Conservation (phyloP, 35 echinoderm and acorn worm species). For the Acanthaster planci region DNA sequence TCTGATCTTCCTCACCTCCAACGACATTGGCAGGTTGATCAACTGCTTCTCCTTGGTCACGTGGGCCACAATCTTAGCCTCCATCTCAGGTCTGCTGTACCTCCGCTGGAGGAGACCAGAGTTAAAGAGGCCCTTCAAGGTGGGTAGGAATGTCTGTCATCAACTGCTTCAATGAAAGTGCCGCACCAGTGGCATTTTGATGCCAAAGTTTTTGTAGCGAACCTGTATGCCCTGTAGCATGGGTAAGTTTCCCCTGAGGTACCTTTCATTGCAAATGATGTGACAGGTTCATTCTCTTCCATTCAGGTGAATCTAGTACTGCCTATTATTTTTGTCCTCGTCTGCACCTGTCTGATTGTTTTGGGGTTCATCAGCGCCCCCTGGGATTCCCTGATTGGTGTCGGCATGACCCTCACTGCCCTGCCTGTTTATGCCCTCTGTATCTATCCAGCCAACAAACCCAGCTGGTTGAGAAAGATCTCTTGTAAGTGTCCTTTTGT, state of each 20-base stretch:
- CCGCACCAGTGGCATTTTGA: too few relatives aligned
- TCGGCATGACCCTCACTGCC: not conserved
- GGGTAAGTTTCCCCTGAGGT: too few relatives aligned
- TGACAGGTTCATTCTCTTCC: not conserved
- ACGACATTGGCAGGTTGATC: constrained; percentile 67
- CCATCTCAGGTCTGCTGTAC: constrained; percentile 46
- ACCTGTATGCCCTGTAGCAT: too few relatives aligned
- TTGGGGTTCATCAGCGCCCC: not conserved
- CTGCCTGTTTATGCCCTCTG: not conserved
- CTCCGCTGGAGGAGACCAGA: constrained; percentile 54
- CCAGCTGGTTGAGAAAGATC: not conserved
- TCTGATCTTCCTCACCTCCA: constrained; percentile 64
- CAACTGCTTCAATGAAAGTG: too few relatives aligned
- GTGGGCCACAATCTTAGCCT: constrained; percentile 55
- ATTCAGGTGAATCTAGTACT: constrained; percentile 2
- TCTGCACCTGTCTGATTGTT: not conserved
- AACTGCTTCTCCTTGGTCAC: constrained; percentile 82
- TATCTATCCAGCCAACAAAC: not conserved
- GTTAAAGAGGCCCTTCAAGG: constrained; percentile 69
- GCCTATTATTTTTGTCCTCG: not conserved
- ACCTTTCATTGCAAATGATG: too few relatives aligned
- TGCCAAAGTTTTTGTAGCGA: too few relatives aligned
- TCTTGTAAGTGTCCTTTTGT: not conserved
- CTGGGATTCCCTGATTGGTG: not conserved
- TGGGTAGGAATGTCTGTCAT: constrained; percentile 9